Conservation (phyloP, 2,888 invertebrate genomes). For the Priocnemis perturbator region DNA sequence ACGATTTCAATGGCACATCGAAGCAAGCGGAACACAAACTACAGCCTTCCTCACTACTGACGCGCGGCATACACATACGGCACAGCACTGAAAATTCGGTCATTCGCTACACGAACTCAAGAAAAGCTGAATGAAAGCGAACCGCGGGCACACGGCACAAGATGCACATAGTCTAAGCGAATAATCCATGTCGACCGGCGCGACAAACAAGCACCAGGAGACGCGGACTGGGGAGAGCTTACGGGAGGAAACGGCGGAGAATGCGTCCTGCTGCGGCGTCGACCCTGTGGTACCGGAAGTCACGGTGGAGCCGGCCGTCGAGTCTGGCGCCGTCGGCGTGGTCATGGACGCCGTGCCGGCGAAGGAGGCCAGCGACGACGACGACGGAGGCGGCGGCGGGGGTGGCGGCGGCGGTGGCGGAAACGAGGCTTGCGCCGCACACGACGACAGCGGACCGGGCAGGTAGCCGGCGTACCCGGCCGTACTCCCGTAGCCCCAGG, state of each 20-base stretch:
- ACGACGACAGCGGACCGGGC: slow-evolving; percentile 83
- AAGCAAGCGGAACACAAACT: no score
- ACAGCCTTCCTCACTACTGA: no score
- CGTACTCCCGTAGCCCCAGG: slow-evolving; percentile 92
- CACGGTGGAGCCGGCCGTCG: slow-evolving; percentile 67
- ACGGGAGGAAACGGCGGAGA: slow-evolving; percentile 71
- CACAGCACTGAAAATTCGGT: no score
- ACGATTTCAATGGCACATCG: no score
- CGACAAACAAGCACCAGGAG: no score
- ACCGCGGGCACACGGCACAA: no score
- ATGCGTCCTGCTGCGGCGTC: slow-evolving; percentile 71
- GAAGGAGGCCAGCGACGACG: slow-evolving; percentile 67
- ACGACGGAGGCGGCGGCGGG: slow-evolving; percentile 61
- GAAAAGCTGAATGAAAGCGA: no score
- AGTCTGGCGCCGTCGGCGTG: slow-evolving; percentile 69
- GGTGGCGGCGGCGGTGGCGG: slow-evolving; percentile 69
- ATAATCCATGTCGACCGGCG: no score
- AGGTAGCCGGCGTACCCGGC: slow-evolving; percentile 92
- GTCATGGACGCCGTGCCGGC: slow-evolving; percentile 69
- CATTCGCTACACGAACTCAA: no score
- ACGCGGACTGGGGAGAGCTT: slow-evolving; percentile 49
- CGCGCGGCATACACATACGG: no score
- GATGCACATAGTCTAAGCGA: no score
- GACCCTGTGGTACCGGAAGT: slow-evolving; percentile 64
- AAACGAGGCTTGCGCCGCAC: slow-evolving; percentile 78